These are phyloP conservation scores for Rhyzopertha dominica DNA, from an alignment of 1,140 invertebrate genomes.

Conservation along the genomic window DNA sequence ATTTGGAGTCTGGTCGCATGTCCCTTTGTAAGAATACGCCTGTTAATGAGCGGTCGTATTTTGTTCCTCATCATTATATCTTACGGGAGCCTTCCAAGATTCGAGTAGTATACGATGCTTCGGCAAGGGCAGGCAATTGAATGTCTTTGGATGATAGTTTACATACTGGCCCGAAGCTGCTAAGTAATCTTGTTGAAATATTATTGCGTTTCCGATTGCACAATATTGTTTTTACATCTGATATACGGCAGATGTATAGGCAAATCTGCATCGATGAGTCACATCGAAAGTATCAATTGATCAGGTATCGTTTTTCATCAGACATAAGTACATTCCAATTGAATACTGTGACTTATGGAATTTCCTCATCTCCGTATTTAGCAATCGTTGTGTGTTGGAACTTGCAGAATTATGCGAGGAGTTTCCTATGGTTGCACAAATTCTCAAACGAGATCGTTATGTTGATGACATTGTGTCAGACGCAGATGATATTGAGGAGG, in stretches of 20 bases:
- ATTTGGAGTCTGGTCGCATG: too few relatives aligned
- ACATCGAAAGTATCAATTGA: constrained; percentile 6
- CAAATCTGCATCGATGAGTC: not conserved
- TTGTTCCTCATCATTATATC: constrained; percentile 37
- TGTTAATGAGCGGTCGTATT: too few relatives aligned
- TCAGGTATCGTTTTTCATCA: constrained; percentile 3
- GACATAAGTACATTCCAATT: constrained; percentile 25
- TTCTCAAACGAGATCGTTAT: too few relatives aligned
- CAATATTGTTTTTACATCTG: constrained; percentile 2
- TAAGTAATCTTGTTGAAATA: not conserved
- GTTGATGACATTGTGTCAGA: too few relatives aligned
- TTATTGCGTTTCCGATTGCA: constrained; percentile 4
- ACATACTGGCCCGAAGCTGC: not conserved
- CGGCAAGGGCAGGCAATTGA: not conserved
- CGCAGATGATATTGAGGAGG: too few relatives aligned
- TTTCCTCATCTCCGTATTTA: too few relatives aligned
- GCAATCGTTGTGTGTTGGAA: too few relatives aligned
- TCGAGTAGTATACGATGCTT: constrained; percentile 30
- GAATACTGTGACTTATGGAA: constrained; percentile 24
- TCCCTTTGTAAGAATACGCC: too few relatives aligned
- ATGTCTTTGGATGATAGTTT: constrained; percentile 6
- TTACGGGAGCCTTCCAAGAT: constrained; percentile 34
- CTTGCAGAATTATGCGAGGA: too few relatives aligned
- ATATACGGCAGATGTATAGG: too few relatives aligned
- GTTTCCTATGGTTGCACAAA: too few relatives aligned